phyloP scores from a whole-genome alignment of 2,797 vertebrate genomes.

The Coregonus sp. region DNA sequence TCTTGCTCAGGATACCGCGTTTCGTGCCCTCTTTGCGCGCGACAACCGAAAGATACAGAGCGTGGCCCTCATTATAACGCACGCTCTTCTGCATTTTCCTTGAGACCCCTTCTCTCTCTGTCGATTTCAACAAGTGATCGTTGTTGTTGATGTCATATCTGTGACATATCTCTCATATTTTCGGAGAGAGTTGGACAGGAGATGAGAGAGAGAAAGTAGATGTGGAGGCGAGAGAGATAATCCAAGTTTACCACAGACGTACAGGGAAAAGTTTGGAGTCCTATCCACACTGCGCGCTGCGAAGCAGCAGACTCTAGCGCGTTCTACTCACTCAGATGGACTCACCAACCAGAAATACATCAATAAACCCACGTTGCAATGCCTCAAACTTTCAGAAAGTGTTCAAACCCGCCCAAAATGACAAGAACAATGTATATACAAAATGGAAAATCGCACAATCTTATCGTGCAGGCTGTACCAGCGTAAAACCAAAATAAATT shows the following conservation, averaged over 20 bases:
- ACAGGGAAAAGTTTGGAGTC: conserved; percentile 50
- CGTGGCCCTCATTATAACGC: conserved; percentile 92
- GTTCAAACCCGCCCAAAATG: neutral
- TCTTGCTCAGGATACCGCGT: conserved; percentile 88
- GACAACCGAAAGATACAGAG: conserved; percentile 85
- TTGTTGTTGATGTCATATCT: conserved; percentile 32
- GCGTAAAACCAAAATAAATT: conserved; percentile 51
- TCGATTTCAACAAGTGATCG: conserved; percentile 25
- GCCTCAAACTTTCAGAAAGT: conserved; percentile 27
- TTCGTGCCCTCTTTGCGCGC: conserved; percentile 89
- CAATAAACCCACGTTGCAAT: conserved; percentile 14
- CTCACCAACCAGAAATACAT: neutral
- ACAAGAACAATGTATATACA: neutral
- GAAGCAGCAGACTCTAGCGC: conserved; percentile 10
- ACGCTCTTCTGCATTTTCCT: conserved; percentile 90
- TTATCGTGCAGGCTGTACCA: conserved; percentile 9
- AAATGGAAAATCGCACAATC: conserved; percentile 15
- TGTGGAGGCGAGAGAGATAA: conserved; percentile 43
- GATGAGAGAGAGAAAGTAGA: conserved; percentile 24
- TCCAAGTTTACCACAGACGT: conserved; percentile 54
- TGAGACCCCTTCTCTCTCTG: conserved; percentile 10
- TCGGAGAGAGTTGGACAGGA: conserved; percentile 8
- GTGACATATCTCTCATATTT: neutral
- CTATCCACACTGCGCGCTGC: conserved; percentile 19
- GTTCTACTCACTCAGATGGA: neutral